Base-by-base conservation (phyloP, 2,113 vertebrate species). In the Chaetodon trifascialis region DNA sequence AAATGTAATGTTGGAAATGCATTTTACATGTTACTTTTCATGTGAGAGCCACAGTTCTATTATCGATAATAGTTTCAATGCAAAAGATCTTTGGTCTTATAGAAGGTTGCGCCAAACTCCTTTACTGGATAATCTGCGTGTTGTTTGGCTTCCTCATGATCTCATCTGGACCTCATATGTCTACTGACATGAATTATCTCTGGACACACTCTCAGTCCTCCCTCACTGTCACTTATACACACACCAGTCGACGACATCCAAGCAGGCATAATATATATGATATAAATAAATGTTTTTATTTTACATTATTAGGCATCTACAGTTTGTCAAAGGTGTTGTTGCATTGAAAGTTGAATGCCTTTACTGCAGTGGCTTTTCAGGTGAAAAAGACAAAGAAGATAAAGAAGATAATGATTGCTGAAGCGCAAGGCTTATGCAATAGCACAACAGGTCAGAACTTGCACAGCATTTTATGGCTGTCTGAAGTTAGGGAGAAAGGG, bases 91-190 rank as follows among this genome's bases (percentile, higher is more conserved):
- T 52, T 52, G n/a, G 4, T 34, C 55, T 42, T 38, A 62, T 11
- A 36, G 38, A 40, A 40, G 19, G 55, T 44, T 7, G 23, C 3
- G 36, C 9, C 40, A 66, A 46, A 54, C 14, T 5, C 11, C 40
- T 51, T 54, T 6, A 42, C 12, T 49, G 42, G 36, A 23, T 47
- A 40, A 21, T 42, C 25, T 38, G 0, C 44, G 44, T 62, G 21
- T 19, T 46, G 23, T 66, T 69, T 58, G 21, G 23, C 11, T 1
- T 71, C 62, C 25, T 46, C 10, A 4, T 52, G n/a, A 30, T 30
- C 5, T 65, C 52, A 77, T 70, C 58, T 84, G 67, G 63, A 65
- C 47, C 49, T 84, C 47, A 77, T 42, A 8, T 51, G 55, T 44
- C 55, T 46, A n/a, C 42, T 79, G 11, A 60, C 21, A 34, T 47